Evolutionary conservation across 2,888 invertebrate species (phyloP).

Genomic region (Papilio gigon): DNA sequence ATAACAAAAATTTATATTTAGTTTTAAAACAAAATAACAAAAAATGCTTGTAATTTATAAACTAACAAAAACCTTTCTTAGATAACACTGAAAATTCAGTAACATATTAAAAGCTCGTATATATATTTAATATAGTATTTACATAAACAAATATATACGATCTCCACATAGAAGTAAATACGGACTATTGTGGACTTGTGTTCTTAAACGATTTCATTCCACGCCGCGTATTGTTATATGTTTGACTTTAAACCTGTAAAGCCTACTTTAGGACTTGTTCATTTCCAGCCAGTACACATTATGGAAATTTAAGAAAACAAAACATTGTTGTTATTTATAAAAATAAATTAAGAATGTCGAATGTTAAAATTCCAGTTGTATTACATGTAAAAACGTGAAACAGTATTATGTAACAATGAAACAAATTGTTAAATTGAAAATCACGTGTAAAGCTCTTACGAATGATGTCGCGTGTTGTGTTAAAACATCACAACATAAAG

Average conservation of each 20-base stretch:
- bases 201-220: not conserved
- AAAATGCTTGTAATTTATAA: too few species aligned
- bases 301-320: not conserved
- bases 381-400: not conserved
- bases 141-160: too few species aligned
- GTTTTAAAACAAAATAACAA: too few species aligned
- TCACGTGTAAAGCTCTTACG: constrained; percentile 31
- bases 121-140: too few species aligned
- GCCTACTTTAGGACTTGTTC: not conserved
- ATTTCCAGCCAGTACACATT: too few species aligned
- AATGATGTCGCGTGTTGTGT: constrained; percentile 30
- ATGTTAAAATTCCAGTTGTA: not conserved
- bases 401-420: constrained; percentile 30
- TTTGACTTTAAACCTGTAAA: not conserved
- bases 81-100: too few species aligned
- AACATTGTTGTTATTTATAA: too few species aligned
- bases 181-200: not conserved
- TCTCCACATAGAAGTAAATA: not conserved
- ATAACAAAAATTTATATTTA: too few species aligned
- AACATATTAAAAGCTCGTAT: too few species aligned
- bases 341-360: too few species aligned
- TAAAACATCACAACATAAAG: constrained; percentile 24
- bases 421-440: constrained; percentile 34
- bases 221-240: not conserved
- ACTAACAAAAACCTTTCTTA: too few species aligned